Base-by-base conservation (phyloP, 2,888 invertebrate species). In the Choreutis nemorana region DNA sequence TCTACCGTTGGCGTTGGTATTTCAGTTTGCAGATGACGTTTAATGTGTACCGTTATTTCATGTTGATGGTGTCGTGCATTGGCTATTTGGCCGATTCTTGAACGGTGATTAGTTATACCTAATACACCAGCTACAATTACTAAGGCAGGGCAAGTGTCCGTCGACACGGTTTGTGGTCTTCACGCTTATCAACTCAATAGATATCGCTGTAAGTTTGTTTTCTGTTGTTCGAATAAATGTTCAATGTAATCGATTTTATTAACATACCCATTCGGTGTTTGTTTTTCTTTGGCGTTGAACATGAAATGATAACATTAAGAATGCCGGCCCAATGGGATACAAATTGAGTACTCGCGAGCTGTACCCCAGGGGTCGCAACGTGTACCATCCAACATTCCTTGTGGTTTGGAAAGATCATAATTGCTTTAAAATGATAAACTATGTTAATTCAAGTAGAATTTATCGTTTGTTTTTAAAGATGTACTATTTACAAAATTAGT, bases 51-150 rank as follows among this genome's bases (percentile, higher is more conserved):
- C 68, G 66, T 65, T 44, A 41, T 38, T 41, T 52, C 44, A 56
- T 50, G 50, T 39, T 51, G 47, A 42, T n/a, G n/a, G n/a, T 58
- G 56, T 72, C 71, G 72, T 72, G 75, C 60, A 44, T 49, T 45
- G 41, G 58, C 63, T 56, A 70, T 73, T 67, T 66, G 45, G 43
- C 39, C 42, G 56, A 61, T 62, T 70, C 55, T 55, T 58, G 59
- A 42, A 41, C 47, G 55, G 48, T 58, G 56, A 66, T 66, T 64
- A 47, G 41, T 39, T 18, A 34, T 31, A 31, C 26, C 29, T 28
- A 26, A 27, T 30, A 44, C 41, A 64, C 15, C 55, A 54, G 52
- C 49, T 52, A 50, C 51, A 44, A 53, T 59, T 55, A 59, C 59
- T 56, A 57, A 57, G 56, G 47, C 47, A 46, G 50, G 53, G n/a